phyloP scores from a whole-genome alignment of 2,797 vertebrate species.

The Psittacula echo region DNA sequence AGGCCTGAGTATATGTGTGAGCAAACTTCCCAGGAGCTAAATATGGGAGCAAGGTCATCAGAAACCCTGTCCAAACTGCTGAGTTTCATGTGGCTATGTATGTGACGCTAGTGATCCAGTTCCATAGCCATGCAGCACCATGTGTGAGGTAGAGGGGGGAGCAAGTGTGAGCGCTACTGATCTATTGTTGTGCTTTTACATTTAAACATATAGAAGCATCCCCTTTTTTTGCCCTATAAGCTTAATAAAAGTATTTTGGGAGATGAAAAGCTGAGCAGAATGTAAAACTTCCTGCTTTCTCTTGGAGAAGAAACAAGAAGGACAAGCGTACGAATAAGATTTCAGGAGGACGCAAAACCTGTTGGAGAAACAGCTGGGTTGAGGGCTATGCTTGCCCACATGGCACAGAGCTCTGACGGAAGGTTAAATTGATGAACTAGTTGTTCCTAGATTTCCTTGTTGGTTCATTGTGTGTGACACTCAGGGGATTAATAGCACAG shows the following conservation, averaged over 20 bases:
- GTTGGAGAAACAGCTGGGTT: not conserved
- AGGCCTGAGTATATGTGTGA: not conserved
- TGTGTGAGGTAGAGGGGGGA: not conserved
- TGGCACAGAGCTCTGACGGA: not conserved
- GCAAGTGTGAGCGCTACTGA: accelerated
- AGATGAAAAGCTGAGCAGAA: not conserved
- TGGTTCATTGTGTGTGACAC: not conserved
- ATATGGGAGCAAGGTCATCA: not conserved
- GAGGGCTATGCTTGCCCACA: not conserved
- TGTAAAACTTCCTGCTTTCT: not conserved
- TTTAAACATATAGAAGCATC: not conserved
- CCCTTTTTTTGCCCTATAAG: not conserved
- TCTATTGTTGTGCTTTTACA: not conserved
- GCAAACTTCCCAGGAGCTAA: not conserved
- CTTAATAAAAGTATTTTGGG: not conserved
- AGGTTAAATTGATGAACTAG: not conserved
- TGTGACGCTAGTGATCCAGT: not conserved
- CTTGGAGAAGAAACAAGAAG: not conserved
- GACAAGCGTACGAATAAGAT: not conserved
- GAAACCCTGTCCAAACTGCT: not conserved
- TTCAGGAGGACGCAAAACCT: not conserved
- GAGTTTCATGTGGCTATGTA: not conserved
- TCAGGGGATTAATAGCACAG: not conserved
- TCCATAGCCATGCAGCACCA: not conserved
- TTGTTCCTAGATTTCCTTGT: not conserved